Conservation (phyloP, 1,140 invertebrate genomes). For the Anoplolepis gracilipes region DNA sequence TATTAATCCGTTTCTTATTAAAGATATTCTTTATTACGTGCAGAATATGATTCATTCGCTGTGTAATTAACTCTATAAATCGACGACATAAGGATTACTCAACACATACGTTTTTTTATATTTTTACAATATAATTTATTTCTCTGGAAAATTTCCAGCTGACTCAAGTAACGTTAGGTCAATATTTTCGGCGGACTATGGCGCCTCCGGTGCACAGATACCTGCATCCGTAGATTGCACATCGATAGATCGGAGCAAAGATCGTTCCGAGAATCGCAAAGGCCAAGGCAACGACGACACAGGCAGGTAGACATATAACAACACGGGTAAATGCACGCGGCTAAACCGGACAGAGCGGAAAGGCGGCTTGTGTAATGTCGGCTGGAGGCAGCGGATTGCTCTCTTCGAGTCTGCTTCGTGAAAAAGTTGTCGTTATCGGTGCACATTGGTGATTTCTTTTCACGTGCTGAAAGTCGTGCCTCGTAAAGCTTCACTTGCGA, state of each 20-base stretch:
- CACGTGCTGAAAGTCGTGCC: neutral
- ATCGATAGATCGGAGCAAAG: slow-evolving; percentile 74
- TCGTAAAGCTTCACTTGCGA: neutral
- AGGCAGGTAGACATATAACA: slow-evolving; percentile 43
- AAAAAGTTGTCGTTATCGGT: slow-evolving; percentile 60
- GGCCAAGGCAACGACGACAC: slow-evolving; percentile 69
- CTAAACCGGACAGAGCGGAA: slow-evolving; percentile 64
- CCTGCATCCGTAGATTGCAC: slow-evolving; percentile 61
- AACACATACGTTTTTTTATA: neutral
- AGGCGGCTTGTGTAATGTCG: slow-evolving; percentile 54
- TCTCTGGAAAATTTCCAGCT: neutral
- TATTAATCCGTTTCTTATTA: neutral
- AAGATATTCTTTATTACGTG: neutral
- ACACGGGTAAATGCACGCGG: slow-evolving; percentile 68
- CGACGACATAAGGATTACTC: neutral
- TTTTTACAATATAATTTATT: neutral
- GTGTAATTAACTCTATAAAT: neutral
- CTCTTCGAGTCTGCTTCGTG: slow-evolving; percentile 6
- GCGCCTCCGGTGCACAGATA: slow-evolving; percentile 18
- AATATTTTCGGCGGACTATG: neutral
- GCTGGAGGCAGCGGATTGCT: slow-evolving; percentile 12
- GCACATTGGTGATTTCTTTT: slow-evolving; percentile 18
- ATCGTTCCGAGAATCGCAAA: slow-evolving; percentile 74
- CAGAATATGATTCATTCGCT: neutral
- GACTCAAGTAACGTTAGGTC: neutral